Evolutionary conservation across 1,140 invertebrate species (phyloP).

Genomic region (Scaptomyza hsui): DNA sequence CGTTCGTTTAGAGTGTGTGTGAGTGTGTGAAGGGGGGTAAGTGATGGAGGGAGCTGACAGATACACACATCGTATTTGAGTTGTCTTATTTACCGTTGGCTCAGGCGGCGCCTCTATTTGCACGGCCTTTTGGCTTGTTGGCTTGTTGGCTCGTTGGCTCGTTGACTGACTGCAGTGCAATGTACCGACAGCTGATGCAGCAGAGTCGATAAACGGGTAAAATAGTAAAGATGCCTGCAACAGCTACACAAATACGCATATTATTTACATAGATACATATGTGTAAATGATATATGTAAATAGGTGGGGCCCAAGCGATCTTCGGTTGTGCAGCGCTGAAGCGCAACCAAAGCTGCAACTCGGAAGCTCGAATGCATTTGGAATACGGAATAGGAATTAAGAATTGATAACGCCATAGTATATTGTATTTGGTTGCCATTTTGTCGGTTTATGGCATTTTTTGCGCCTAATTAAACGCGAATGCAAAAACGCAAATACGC

Average conservation of each 20-base stretch:
- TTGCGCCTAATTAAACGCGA: slow-evolving; percentile 69
- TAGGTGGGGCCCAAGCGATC: slow-evolving; percentile 7
- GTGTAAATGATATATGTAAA: slow-evolving; percentile 14
- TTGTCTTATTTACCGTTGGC: slow-evolving; percentile 20
- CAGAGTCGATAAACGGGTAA: not conserved
- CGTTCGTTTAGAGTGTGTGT: not conserved
- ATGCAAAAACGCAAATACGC: slow-evolving; percentile 42
- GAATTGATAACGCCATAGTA: slow-evolving; percentile 26
- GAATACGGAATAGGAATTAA: slow-evolving; percentile 14
- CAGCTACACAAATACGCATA: not conserved
- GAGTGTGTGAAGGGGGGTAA: not conserved
- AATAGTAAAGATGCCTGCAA: too few relatives aligned
- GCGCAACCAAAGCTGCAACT: slow-evolving; percentile 5
- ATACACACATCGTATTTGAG: slow-evolving; percentile 9
- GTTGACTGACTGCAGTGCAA: too few relatives aligned
- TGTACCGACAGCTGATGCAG: slow-evolving; percentile 34
- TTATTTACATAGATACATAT: not conserved
- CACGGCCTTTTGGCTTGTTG: slow-evolving; percentile 16
- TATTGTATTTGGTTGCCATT: slow-evolving; percentile 36
- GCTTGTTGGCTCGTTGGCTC: too few relatives aligned
- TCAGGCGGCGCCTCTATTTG: slow-evolving; percentile 26
- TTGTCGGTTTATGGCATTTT: slow-evolving; percentile 56
- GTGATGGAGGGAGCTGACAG: slow-evolving; percentile 3
- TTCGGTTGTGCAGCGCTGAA: slow-evolving; percentile 1
- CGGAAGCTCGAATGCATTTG: not conserved